Evolutionary conservation across 2,113 vertebrate genomes (phyloP), one percentile per base, ranked within the genome.

Genomic region (Vulpes ferrilata): DNA sequence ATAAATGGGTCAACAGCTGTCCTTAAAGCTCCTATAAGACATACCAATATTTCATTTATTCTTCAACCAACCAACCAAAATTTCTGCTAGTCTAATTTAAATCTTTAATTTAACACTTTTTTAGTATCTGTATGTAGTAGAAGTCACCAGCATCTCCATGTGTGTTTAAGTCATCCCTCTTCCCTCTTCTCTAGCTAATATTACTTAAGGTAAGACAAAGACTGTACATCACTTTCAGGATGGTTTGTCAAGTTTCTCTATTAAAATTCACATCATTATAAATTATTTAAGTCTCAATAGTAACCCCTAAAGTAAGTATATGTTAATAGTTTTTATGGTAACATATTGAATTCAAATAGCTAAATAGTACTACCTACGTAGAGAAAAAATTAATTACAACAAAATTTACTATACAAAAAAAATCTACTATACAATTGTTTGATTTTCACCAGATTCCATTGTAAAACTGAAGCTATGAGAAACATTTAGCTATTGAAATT

Each of bases 401-500:
- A 23, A 83, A 90, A 23, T 87, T 85, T 76, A 81, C 11, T 80
- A 32, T 38, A 51, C 2, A 86, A 22, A 43, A 43, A 23, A 83
- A 90, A 23, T 87, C 81, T 76, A 81, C 11, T 80, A 32, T 38
- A 51, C 2, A 86, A 22, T 4, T 43, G 9, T 62, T 92, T 60
- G 13, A 76, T 95, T 93, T 95, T 80, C 15, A 57, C 11, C 3
- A 74, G 7, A 80, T 38, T 80, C 7, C 20, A 25, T 48, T 76
- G 23, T 64, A 80, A 95, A 93, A 93, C 25, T 67, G 22, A 3
- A 19, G n/a, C 32, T 64, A 8, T 25, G 48, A 53, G 87, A 89
- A 96, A 5, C 88, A 7, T 94, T 92, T 83, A 90, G 7, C 11
- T 93, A 84, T 74, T 95, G 32, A 88, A 57, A 88, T 93, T 88